A percentile compares a stretch with the other conserved stretches of the same genome.
Evolutionary conservation across 2,888 invertebrate species (phyloP).

Genomic region (Drosophila silvestris): DNA sequence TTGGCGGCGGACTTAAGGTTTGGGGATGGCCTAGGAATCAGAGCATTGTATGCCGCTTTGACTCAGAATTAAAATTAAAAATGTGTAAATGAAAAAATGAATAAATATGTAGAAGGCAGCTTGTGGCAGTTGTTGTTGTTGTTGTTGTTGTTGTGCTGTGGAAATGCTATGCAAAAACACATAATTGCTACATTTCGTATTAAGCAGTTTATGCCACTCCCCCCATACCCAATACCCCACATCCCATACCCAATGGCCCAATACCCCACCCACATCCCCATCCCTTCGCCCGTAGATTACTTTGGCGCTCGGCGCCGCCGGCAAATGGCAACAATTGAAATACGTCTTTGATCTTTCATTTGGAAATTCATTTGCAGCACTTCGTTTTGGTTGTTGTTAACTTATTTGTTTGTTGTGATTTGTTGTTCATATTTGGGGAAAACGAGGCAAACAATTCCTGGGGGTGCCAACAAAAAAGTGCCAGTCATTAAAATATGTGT

Average conservation of each 20-base stretch:
- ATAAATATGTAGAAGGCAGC: conserved; percentile 65
- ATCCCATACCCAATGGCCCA: neutral
- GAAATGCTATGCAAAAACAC: conserved; percentile 28
- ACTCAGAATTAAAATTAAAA: conserved; percentile 75
- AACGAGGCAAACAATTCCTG: neutral
- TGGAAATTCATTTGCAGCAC: conserved; percentile 75
- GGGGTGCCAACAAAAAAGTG: neutral
- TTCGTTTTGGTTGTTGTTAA: conserved; percentile 11
- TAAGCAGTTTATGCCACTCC: conserved; percentile 66
- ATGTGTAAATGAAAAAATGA: conserved; percentile 79
- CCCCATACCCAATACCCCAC: neutral
- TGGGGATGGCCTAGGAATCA: neutral
- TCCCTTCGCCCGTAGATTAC: conserved; percentile 27
- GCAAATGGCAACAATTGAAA: conserved; percentile 81
- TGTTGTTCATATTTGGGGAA: conserved; percentile 10
- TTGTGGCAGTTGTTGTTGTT: conserved; percentile 10
- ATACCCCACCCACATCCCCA: neutral
- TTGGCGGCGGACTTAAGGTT: neutral
- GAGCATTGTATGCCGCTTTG: conserved; percentile 53
- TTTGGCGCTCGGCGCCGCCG: conserved; percentile 56
- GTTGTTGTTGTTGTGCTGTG: neutral
- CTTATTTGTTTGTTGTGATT: conserved; percentile 15
- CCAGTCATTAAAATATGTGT: neutral
- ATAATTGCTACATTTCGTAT: conserved; percentile 79
- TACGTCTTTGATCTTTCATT: conserved; percentile 74